Evolutionary conservation across 2,113 vertebrate species (phyloP).

Genomic region (Podarcis muralis): DNA sequence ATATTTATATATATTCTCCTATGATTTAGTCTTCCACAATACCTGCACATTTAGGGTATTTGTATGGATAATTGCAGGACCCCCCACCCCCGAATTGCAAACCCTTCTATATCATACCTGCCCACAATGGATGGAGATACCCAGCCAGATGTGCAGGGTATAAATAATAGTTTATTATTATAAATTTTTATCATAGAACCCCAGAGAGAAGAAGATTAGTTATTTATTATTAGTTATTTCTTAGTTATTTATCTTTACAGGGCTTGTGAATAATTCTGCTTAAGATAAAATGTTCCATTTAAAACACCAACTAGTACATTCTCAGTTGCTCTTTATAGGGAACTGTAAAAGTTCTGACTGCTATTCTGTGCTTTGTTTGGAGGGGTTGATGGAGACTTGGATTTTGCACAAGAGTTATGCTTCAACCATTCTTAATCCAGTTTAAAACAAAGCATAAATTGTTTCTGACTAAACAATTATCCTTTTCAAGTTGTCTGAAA

Average conservation of each 20-base stretch:
- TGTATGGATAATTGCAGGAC: background rate
- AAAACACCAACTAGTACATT: background rate
- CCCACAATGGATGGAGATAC: no score
- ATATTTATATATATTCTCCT: background rate
- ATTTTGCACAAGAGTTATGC: background rate
- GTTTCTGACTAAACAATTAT: constrained; percentile 1
- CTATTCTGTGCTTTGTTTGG: background rate
- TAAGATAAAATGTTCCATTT: background rate
- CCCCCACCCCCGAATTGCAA: no score
- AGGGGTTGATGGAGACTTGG: background rate
- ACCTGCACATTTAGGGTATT: background rate
- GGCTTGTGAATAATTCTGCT: background rate
- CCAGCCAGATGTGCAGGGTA: no score
- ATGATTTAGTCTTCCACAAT: background rate
- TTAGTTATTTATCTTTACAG: background rate
- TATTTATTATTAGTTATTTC: no score
- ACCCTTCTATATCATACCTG: no score
- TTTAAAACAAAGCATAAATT: background rate
- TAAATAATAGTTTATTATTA: no score
- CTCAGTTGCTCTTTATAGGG: background rate
- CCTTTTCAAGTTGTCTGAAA: background rate
- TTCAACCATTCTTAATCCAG: background rate
- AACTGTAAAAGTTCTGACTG: background rate
- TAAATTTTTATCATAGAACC: background rate
- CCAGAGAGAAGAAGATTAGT: background rate